These are phyloP conservation scores for Etheostoma perlongum DNA, from an alignment of 2,797 vertebrate genomes.

Conservation along the genomic window DNA sequence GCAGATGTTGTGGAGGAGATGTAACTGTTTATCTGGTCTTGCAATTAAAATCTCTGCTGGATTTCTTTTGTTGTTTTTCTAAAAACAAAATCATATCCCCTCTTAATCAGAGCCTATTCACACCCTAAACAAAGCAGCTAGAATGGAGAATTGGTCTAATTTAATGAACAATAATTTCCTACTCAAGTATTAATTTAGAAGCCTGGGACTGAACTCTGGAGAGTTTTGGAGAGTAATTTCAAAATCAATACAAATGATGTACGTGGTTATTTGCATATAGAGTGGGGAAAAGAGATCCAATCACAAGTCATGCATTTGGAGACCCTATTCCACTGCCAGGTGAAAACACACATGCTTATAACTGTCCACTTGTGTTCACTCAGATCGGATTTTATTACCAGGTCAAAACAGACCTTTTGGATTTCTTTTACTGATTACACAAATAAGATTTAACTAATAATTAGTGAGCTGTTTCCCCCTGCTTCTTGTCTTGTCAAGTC, in stretches of 20 bases:
- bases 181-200: neutral
- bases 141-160: neutral
- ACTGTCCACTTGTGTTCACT: too few species aligned
- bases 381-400: too few species aligned
- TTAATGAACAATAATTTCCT: conserved; percentile 3
- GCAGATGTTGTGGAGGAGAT: neutral
- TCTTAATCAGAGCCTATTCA: neutral
- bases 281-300: too few species aligned
- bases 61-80: neutral
- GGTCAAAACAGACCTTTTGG: too few species aligned
- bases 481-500: neutral
- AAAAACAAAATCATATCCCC: neutral
- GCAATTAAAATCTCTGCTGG: neutral
- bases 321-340: too few species aligned
- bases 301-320: too few species aligned
- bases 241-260: neutral
- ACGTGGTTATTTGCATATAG: too few species aligned
- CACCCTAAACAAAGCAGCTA: neutral
- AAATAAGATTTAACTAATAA: neutral
- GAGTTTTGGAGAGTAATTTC: neutral
- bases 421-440: too few species aligned
- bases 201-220: neutral
- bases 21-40: neutral
- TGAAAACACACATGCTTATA: too few species aligned
- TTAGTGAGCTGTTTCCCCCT: neutral